Evolutionary conservation across 2,888 invertebrate genomes (phyloP).

Genomic region (Eilema depressum): DNA sequence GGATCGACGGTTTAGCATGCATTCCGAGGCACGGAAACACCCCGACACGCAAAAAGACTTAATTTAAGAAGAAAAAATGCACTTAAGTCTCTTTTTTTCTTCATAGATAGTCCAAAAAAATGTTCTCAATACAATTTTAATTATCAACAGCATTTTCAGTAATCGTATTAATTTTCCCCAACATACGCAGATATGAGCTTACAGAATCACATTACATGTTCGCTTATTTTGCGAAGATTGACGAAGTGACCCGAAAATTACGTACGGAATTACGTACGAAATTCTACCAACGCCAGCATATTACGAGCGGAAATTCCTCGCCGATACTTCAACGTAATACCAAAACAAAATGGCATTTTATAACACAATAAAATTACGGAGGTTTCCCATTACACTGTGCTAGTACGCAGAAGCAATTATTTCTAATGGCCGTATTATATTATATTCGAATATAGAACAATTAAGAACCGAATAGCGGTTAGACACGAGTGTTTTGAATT

Average conservation of each 20-base stretch:
- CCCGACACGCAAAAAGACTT: too few relatives aligned
- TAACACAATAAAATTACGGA: conserved; percentile 44
- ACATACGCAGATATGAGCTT: background rate
- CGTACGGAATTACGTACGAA: background rate
- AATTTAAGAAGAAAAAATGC: too few relatives aligned
- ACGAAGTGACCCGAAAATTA: conserved; percentile 12
- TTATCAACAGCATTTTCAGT: background rate
- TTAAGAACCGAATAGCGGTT: conserved; percentile 37
- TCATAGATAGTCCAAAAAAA: background rate
- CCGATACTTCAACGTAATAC: conserved; percentile 23
- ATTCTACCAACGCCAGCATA: conserved; percentile 8
- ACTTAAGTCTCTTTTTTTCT: too few relatives aligned
- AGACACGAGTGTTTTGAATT: conserved; percentile 36
- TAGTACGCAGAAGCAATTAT: conserved; percentile 46
- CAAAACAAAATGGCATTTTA: conserved; percentile 44
- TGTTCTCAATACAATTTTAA: background rate
- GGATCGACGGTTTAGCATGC: too few relatives aligned
- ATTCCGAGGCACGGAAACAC: too few relatives aligned
- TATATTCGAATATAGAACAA: conserved; percentile 36
- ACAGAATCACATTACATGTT: conserved; percentile 7
- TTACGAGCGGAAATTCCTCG: conserved; percentile 24
- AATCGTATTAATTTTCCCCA: background rate
- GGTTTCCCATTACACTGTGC: conserved; percentile 30
- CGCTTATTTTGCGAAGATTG: background rate
- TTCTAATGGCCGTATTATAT: conserved; percentile 31